A percentile compares a stretch with the other conserved stretches of the same genome.
Conservation (phyloP, 2,888 invertebrate genomes). For the Polymixis flavicincta region DNA sequence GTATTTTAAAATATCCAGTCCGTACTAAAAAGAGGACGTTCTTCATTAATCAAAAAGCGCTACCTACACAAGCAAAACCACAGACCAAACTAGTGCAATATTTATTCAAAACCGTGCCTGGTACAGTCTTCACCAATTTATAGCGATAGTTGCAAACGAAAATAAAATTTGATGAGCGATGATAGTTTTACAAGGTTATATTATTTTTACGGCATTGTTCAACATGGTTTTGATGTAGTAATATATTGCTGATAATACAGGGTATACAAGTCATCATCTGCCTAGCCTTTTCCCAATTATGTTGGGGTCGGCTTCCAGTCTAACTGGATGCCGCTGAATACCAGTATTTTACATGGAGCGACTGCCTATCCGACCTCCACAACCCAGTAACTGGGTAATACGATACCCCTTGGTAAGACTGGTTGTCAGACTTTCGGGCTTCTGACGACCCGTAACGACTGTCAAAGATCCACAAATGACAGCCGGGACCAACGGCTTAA, state of each 20-base stretch:
- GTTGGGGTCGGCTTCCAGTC: no score
- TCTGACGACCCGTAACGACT: no score
- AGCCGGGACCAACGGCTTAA: no score
- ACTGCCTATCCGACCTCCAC: no score
- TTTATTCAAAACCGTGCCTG: conserved; percentile 31
- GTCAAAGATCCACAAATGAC: no score
- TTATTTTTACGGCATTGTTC: background rate
- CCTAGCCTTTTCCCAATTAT: no score
- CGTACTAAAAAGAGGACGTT: background rate
- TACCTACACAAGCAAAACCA: background rate
- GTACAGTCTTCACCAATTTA: conserved; percentile 18
- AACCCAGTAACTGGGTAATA: no score
- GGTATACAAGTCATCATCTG: background rate
- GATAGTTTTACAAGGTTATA: background rate
- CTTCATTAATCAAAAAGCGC: background rate
- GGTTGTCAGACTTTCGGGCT: no score
- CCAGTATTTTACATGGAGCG: no score
- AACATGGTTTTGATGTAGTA: background rate
- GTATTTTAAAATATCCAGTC: background rate
- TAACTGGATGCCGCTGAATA: no score
- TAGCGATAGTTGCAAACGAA: background rate
- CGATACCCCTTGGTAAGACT: no score
- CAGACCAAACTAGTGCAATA: background rate
- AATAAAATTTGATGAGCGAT: conserved; percentile 39
- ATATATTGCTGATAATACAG: background rate